phyloP scores from a whole-genome alignment of 2,113 vertebrate species.

The Gorilla gorilla region DNA sequence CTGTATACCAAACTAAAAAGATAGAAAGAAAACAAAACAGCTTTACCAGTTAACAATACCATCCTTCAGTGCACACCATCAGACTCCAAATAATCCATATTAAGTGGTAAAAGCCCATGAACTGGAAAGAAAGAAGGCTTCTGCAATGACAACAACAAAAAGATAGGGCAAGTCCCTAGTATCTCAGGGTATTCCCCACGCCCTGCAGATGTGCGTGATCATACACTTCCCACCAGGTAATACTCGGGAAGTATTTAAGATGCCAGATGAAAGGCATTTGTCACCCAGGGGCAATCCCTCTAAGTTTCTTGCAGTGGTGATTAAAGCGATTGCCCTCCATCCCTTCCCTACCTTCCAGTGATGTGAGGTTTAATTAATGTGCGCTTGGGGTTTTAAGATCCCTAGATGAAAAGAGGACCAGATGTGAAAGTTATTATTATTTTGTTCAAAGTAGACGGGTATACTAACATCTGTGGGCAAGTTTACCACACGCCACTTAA shows the following conservation, averaged over 20 bases:
- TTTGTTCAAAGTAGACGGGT: conserved; percentile 55
- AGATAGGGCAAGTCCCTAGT: not conserved
- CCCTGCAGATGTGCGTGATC: not conserved
- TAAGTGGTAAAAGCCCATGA: not conserved
- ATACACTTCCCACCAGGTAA: not conserved
- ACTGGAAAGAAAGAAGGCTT: not conserved
- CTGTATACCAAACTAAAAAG: not conserved
- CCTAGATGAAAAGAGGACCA: conserved; percentile 61
- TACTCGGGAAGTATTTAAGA: not conserved
- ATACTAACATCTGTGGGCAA: conserved; percentile 32
- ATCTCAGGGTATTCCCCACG: rapidly evolving
- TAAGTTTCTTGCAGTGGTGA: not conserved
- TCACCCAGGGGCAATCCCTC: conserved; percentile 41
- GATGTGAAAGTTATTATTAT: conserved; percentile 68
- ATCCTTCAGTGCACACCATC: not conserved
- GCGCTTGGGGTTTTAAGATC: conserved; percentile 55
- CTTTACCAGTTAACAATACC: not conserved
- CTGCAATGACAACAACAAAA: too few species aligned
- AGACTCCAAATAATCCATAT: not conserved
- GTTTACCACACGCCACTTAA: conserved; percentile 35
- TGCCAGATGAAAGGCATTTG: conserved; percentile 37
- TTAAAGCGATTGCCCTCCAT: conserved; percentile 15
- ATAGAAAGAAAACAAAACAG: not conserved
- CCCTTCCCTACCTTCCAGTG: conserved; percentile 41
- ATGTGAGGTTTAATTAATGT: conserved; percentile 58